A percentile compares a stretch with the other conserved stretches of the same genome.
Conservation (phyloP, 2,797 vertebrate species). For the Epinephelus coioides region DNA sequence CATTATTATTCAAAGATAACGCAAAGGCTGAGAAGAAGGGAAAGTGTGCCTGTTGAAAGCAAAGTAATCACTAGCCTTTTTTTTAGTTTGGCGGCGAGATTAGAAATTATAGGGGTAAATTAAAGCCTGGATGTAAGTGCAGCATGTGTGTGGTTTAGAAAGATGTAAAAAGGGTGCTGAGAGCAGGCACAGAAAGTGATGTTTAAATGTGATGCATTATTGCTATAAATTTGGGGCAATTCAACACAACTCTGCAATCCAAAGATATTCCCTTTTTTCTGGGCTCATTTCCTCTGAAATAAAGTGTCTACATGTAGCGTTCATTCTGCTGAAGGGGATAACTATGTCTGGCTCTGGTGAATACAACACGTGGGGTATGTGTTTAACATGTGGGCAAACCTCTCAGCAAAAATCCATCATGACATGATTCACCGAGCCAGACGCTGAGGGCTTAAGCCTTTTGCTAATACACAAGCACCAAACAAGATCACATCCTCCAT, state of each 20-base stretch:
- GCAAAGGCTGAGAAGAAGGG: slow-evolving; percentile 9
- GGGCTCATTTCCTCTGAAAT: slow-evolving; percentile 7
- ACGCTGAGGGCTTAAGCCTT: slow-evolving; percentile 56
- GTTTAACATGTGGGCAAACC: slow-evolving; percentile 54
- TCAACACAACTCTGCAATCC: slow-evolving; percentile 4
- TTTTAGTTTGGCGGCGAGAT: slow-evolving; percentile 18
- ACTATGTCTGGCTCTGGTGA: not conserved
- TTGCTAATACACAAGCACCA: slow-evolving; percentile 65
- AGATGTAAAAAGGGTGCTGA: slow-evolving; percentile 26
- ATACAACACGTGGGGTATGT: slow-evolving; percentile 29
- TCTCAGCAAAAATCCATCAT: slow-evolving; percentile 47
- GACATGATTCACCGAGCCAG: slow-evolving; percentile 60
- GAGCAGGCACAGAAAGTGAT: slow-evolving; percentile 5
- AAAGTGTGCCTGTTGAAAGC: slow-evolving; percentile 24
- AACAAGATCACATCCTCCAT: slow-evolving; percentile 71
- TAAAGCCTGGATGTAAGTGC: slow-evolving; percentile 15
- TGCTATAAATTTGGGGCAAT: slow-evolving; percentile 18
- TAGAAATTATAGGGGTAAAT: slow-evolving; percentile 27
- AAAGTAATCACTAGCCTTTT: slow-evolving; percentile 28
- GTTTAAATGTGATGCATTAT: slow-evolving; percentile 9
- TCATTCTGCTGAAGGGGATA: not conserved
- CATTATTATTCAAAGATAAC: slow-evolving; percentile 42
- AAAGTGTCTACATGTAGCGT: slow-evolving; percentile 3
- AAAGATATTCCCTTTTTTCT: slow-evolving; percentile 11
- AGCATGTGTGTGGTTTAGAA: slow-evolving; percentile 17